Conservation (phyloP, 2,797 vertebrate species). For the Chaenodraco wilsoni region DNA sequence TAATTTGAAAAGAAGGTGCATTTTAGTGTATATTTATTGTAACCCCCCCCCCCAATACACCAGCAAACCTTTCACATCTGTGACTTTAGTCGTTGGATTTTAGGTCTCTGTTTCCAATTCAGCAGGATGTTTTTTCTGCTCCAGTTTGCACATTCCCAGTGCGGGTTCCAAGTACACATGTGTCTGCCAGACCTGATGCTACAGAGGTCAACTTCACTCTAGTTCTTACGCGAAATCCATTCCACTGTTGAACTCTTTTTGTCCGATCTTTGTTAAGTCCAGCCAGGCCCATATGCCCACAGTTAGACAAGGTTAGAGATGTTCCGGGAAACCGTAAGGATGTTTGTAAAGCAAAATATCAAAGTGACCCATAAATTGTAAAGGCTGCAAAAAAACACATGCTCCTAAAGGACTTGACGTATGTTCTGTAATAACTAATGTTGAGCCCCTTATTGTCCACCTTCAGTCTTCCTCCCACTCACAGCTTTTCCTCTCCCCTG, state of each 20-base stretch:
- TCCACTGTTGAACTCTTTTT: constrained; percentile 35
- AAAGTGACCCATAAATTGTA: constrained; percentile 1
- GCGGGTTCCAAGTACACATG: constrained; percentile 24
- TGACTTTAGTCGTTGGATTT: constrained; percentile 17
- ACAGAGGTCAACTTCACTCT: constrained; percentile 17
- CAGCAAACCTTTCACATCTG: constrained; percentile 36
- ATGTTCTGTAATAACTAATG: not conserved
- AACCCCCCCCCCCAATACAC: constrained; percentile 6
- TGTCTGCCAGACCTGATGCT: constrained; percentile 54
- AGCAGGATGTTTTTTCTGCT: constrained; percentile 39
- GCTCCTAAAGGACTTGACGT: not conserved
- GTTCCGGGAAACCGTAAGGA: constrained; percentile 8
- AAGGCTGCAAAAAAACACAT: not conserved
- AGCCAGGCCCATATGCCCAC: constrained; percentile 24
- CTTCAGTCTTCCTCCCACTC: constrained; percentile 24
- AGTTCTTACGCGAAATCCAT: constrained; percentile 25
- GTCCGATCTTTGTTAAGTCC: constrained; percentile 19
- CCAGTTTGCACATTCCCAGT: constrained; percentile 47
- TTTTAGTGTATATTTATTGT: constrained; percentile 3
- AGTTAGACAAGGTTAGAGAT: constrained; percentile 12
- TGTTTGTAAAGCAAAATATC: not conserved
- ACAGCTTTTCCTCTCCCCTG: constrained; percentile 7
- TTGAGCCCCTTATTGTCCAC: not conserved
- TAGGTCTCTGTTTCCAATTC: constrained; percentile 25
- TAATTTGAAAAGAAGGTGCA: too few relatives aligned